Evolutionary conservation across 2,113 vertebrate species (phyloP).

Genomic region (Haplochromis burtoni): DNA sequence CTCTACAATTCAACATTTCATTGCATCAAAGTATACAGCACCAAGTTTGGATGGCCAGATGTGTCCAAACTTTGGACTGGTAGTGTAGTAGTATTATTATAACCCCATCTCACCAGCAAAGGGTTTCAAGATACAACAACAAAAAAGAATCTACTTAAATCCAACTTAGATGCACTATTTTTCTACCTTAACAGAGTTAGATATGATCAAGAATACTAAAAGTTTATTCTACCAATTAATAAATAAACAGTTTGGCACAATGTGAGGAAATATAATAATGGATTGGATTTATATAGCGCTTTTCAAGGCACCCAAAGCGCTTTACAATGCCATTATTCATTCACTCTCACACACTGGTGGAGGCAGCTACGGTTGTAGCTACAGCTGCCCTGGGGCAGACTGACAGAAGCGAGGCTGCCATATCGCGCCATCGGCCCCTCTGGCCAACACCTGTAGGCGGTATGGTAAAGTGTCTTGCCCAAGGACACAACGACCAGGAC

Average conservation of each 20-base stretch:
- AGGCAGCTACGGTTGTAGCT: rapidly evolving
- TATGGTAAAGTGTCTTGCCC: too few species aligned
- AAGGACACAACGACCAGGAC: too few species aligned
- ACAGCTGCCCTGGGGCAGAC: too few species aligned
- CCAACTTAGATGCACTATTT: not conserved
- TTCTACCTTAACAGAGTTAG: not conserved
- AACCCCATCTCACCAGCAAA: not conserved
- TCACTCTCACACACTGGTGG: too few species aligned
- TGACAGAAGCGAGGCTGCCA: too few species aligned
- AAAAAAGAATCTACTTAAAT: not conserved
- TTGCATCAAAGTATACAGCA: not conserved
- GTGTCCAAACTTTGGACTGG: not conserved
- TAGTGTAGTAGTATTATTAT: not conserved
- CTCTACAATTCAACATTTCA: not conserved
- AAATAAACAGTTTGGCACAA: not conserved
- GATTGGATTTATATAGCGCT: too few species aligned
- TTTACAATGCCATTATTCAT: too few species aligned
- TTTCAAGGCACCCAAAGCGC: too few species aligned
- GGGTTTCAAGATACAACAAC: rapidly evolving
- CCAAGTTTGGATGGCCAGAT: not conserved
- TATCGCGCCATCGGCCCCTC: too few species aligned
- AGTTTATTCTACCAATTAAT: not conserved
- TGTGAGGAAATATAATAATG: not conserved
- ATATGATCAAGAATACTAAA: not conserved
- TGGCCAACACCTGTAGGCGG: too few species aligned